These are phyloP conservation scores for Diabrotica virgifera DNA, from an alignment of 1,140 invertebrate species.

Conservation along the genomic window DNA sequence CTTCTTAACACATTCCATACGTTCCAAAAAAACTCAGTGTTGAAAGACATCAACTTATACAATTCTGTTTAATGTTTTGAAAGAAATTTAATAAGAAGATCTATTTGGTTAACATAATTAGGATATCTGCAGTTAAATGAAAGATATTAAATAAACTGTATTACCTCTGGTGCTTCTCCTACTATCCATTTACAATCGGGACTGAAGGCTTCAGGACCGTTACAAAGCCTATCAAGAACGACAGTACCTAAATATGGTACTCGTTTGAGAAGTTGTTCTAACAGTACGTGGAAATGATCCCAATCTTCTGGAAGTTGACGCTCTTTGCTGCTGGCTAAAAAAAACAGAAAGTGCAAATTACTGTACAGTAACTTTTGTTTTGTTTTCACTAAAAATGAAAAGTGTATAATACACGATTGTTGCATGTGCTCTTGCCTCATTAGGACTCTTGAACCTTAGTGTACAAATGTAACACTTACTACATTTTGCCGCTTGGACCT, in stretches of 20 bases:
- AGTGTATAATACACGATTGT: too few relatives aligned
- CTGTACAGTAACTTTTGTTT: too few relatives aligned
- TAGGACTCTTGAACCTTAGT: too few relatives aligned
- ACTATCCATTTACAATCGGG: conserved; percentile 90
- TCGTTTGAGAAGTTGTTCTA: conserved; percentile 81
- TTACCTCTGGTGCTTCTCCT: conserved; percentile 87
- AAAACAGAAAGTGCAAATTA: not conserved
- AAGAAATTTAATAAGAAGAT: too few relatives aligned
- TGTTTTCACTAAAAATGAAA: not conserved
- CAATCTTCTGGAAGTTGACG: conserved; percentile 78
- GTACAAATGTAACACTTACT: too few relatives aligned
- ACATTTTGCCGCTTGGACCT: too few relatives aligned
- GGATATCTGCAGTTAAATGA: not conserved
- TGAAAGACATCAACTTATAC: too few relatives aligned
- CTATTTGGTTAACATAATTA: too few relatives aligned
- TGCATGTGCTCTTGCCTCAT: too few relatives aligned
- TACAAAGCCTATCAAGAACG: conserved; percentile 73
- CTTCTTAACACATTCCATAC: too few relatives aligned
- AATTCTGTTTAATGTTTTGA: too few relatives aligned
- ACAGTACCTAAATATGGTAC: conserved; percentile 75
- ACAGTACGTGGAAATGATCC: conserved; percentile 91
- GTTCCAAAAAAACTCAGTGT: too few relatives aligned
- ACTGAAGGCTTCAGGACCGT: conserved; percentile 91
- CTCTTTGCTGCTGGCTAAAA: conserved; percentile 53
- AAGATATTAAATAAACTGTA: not conserved